These are phyloP conservation scores for Ceratosolen solmsi DNA, from an alignment of 1,140 invertebrate species.

Conservation along the genomic window DNA sequence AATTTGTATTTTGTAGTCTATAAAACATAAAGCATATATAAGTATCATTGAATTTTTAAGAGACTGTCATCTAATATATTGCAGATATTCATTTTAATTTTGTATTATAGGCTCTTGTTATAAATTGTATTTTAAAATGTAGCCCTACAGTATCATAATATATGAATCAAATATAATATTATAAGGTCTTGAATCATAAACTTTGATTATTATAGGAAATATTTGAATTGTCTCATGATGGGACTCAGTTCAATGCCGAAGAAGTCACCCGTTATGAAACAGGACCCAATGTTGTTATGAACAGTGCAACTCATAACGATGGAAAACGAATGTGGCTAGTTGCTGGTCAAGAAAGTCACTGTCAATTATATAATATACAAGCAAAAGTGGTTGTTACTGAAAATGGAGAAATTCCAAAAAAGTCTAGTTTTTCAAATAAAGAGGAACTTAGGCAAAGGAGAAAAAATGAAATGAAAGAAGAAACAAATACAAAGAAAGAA, in stretches of 20 bases:
- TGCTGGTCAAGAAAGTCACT: slow-evolving; percentile 92
- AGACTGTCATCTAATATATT: no score
- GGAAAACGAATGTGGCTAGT: slow-evolving; percentile 84
- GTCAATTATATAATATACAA: slow-evolving; percentile 89
- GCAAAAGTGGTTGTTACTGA: slow-evolving; percentile 76
- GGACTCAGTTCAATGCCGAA: slow-evolving; percentile 85
- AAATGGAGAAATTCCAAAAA: slow-evolving; percentile 70
- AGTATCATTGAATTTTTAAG: no score
- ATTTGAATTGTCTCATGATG: slow-evolving; percentile 90
- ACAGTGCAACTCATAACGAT: slow-evolving; percentile 82
- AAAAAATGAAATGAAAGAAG: slow-evolving; percentile 65
- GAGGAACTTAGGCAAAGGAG: slow-evolving; percentile 69
- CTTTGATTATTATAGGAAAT: slow-evolving; percentile 82
- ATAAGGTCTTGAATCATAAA: background rate
- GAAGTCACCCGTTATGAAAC: slow-evolving; percentile 92
- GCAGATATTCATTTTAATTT: no score
- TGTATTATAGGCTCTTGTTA: no score
- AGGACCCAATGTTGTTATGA: slow-evolving; percentile 92
- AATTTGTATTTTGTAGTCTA: no score
- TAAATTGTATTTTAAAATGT: no score
- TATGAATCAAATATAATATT: background rate
- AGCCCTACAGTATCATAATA: no score
- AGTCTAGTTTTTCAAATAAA: slow-evolving; percentile 53
- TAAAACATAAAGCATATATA: no score
- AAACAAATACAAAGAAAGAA: slow-evolving; percentile 70